phyloP scores from a whole-genome alignment of 2,113 vertebrate genomes.

The Cyanoliseus patagonus region DNA sequence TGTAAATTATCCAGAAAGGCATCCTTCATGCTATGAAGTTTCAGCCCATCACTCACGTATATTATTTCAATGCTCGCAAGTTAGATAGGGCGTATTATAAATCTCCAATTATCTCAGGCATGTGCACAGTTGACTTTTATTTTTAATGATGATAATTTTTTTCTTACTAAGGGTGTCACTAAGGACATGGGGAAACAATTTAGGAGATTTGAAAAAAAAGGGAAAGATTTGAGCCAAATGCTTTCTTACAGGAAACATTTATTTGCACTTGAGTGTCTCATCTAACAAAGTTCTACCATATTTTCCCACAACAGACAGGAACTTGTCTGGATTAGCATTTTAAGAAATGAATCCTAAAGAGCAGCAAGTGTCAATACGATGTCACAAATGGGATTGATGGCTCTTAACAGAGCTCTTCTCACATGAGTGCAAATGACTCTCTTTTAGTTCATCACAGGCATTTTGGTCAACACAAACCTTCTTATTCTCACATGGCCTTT shows the following conservation, averaged over 20 bases:
- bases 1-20: slow-evolving; percentile 64
- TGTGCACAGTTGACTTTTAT: slow-evolving; percentile 34
- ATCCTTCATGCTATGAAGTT: slow-evolving; percentile 38
- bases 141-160: slow-evolving; percentile 37
- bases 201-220: background rate
- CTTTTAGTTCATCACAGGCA: slow-evolving; percentile 47
- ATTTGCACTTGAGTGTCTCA: slow-evolving; percentile 52
- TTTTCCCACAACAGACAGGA: slow-evolving; percentile 60
- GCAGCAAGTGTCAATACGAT: slow-evolving; percentile 1
- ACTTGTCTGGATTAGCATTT: slow-evolving; percentile 53
- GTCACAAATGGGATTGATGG: slow-evolving; percentile 41
- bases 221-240: slow-evolving; percentile 34
- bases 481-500: background rate
- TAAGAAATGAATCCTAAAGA: slow-evolving; percentile 50
- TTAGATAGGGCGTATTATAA: slow-evolving; percentile 1
- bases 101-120: slow-evolving; percentile 39
- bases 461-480: slow-evolving; percentile 20
- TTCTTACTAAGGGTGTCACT: slow-evolving; percentile 16
- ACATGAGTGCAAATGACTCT: slow-evolving; percentile 40
- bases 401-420: slow-evolving; percentile 24
- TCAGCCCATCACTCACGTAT: slow-evolving; percentile 16
- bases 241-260: slow-evolving; percentile 63
- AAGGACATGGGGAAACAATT: slow-evolving; percentile 59
- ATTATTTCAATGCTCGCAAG: slow-evolving; percentile 43
- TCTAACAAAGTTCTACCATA: slow-evolving; percentile 46